A percentile compares a stretch with the other conserved stretches of the same genome.
Conservation (phyloP, 1,140 invertebrate genomes). For the Trissolcus basalis region DNA sequence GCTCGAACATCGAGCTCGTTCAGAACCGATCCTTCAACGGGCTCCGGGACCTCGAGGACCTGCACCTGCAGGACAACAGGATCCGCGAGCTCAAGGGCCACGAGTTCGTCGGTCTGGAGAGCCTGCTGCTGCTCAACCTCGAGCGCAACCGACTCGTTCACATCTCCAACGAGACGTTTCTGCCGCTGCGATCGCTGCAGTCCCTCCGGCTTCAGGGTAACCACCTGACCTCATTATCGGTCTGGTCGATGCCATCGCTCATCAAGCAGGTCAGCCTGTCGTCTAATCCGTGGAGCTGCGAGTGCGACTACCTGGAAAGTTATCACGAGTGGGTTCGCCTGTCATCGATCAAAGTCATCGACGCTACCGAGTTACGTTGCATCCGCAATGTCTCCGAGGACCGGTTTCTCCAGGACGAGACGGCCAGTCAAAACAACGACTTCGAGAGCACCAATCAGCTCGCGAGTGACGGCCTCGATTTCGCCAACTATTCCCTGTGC, state of each 20-base stretch:
- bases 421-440: slow-evolving; percentile 49
- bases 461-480: slow-evolving; percentile 28
- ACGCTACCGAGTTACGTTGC: slow-evolving; percentile 79
- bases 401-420: no score
- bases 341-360: slow-evolving; percentile 79
- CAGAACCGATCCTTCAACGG: slow-evolving; percentile 92
- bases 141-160: slow-evolving; percentile 88
- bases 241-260: slow-evolving; percentile 87
- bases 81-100: slow-evolving; percentile 84
- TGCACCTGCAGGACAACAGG: slow-evolving; percentile 89
- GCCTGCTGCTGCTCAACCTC: slow-evolving; percentile 87
- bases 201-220: slow-evolving; percentile 89
- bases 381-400: slow-evolving; percentile 84
- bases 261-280: slow-evolving; percentile 84
- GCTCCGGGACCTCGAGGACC: slow-evolving; percentile 81
- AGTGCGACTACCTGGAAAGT: slow-evolving; percentile 88
- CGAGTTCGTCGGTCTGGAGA: slow-evolving; percentile 84
- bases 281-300: slow-evolving; percentile 93
- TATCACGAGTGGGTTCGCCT: slow-evolving; percentile 87
- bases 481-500: slow-evolving; percentile 73
- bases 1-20: slow-evolving; percentile 82
- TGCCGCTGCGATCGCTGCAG: slow-evolving; percentile 83
- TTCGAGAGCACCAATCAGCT: slow-evolving; percentile 40
- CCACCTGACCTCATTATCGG: slow-evolving; percentile 84
- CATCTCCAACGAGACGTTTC: slow-evolving; percentile 87